Evolutionary conservation across 2,888 invertebrate genomes (phyloP), one percentile per base, ranked within the genome.

Genomic region (Theristus sp.): DNA sequence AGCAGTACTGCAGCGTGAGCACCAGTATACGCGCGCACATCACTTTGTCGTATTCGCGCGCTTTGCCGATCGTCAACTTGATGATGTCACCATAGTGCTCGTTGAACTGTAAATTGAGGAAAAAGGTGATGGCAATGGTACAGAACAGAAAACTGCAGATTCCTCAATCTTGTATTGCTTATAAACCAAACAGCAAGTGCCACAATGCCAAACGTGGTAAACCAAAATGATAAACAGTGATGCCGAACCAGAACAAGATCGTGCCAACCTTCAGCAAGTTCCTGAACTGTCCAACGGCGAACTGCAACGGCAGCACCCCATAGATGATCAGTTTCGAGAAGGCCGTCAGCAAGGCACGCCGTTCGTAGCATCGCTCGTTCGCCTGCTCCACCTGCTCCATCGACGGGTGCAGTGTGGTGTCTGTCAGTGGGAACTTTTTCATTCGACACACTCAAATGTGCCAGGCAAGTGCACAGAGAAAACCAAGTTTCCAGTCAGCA

Each of bases 1-100:
- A 96, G 65, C 90, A 82, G 75, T 85, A 84, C 69, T 87, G 89
- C 73, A 98, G 82, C 73, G 91, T 89, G 60, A 88, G 80, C 66
- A 89, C 84, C 83, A 98, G 87, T 1, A 91, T 93, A 66, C 90
- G 82, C 10, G 96, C 90, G 76, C 93, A 94, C 74, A 86, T 87
- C 52, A 90, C 85, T 78, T 93, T 94, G 79, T 93, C 93, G 69
- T 94, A 90, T 79, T 99, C 98, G 66, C 96, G 82, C 20, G 93
- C 89, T 78, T 96, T 96, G 68, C 88, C 87, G 68, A 99, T 79
- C 17, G 96, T 93, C 46, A 89, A 86, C 79, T 99, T 99, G 67
- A 98, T 79, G 86, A 96, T 94, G 77, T 96, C 96, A 58, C 96
- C 94, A 77, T 93, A 96, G 77, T 96, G 93, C 75, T 91, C 90